A percentile compares a stretch with the other conserved stretches of the same genome.
Evolutionary conservation across 1,140 invertebrate species (phyloP).

Genomic region (Ips nitidus): DNA sequence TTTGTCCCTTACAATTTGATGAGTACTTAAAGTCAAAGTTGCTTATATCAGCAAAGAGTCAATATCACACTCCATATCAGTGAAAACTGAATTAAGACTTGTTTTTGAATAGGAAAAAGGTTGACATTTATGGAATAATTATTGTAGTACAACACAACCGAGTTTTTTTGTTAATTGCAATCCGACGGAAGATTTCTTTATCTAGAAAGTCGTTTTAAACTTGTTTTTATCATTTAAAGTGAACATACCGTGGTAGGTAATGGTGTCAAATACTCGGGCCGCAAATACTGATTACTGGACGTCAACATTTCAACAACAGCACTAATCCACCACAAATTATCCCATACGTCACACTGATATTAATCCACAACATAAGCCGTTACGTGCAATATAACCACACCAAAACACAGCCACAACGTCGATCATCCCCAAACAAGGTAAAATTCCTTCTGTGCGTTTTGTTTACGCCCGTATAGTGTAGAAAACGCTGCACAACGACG

Average conservation of each 20-base stretch:
- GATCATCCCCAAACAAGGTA: not conserved
- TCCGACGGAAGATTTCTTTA: too few species aligned
- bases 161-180: too few species aligned
- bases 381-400: slow-evolving; percentile 4
- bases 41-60: too few species aligned
- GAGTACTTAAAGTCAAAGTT: too few species aligned
- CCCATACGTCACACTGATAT: not conserved
- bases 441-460: not conserved
- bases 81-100: too few species aligned
- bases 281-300: slow-evolving; percentile 80
- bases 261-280: slow-evolving; percentile 88
- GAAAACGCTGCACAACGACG: not conserved
- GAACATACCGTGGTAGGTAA: slow-evolving; percentile 81
- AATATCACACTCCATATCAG: too few species aligned
- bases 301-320: slow-evolving; percentile 70
- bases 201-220: too few species aligned
- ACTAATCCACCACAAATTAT: not conserved
- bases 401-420: not conserved
- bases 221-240: too few species aligned
- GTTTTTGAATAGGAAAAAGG: too few species aligned
- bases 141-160: too few species aligned
- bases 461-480: not conserved
- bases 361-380: slow-evolving; percentile 1
- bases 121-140: too few species aligned
- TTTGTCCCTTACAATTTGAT: too few species aligned